Evolutionary conservation across 2,888 invertebrate genomes (phyloP), one percentile per base, ranked within the genome.

Genomic region (Osmoderma eremita): DNA sequence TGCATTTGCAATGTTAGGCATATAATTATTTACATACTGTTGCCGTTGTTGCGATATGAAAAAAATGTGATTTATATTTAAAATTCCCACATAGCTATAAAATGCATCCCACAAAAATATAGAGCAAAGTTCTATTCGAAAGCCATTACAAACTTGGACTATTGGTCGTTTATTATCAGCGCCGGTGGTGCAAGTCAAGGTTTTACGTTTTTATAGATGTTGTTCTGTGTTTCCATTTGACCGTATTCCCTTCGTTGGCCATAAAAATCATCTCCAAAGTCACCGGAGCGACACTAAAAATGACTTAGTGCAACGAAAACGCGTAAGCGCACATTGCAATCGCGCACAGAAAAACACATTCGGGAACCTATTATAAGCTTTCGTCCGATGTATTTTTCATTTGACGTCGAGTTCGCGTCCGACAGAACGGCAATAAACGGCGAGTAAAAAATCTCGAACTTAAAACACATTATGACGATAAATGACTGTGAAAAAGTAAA

Each of bases 391-490:
- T 61, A 45, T 61, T 61, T 61, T 53, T 61, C 36, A 61, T 61
- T 61, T 61, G 45, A 61, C 45, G 30, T 42, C 58, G 58, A 12
- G 15, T 61, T 45, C 42, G 17, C 58, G 45, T 61, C 58, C 45
- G 58, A 61, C 30, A 48, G 41, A 20, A 61, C 45, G 45, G 30
- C 30, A 41, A 45, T 63, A 63, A 42, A 42, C 53, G 42, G 18
- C 41, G 42, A 42, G 45, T 36, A 63, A 64, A 53, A 67, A 68
- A 64, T 41, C 17, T 36, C 66, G 51, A 50, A 49, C 39, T 65
- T 65, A 58, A 69, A 72, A 70, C 68, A 65, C 70, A 71, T 73
- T 72, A 73, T 67, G 67, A 71, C 67, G 72, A 73, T 73, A 72
- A 72, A 73, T 72, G 73, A 71, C 68, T 41, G 68, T 63, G 70